These are phyloP conservation scores for Pseudomugil gertrudae DNA, from an alignment of 2,797 vertebrate species.

Conservation along the genomic window DNA sequence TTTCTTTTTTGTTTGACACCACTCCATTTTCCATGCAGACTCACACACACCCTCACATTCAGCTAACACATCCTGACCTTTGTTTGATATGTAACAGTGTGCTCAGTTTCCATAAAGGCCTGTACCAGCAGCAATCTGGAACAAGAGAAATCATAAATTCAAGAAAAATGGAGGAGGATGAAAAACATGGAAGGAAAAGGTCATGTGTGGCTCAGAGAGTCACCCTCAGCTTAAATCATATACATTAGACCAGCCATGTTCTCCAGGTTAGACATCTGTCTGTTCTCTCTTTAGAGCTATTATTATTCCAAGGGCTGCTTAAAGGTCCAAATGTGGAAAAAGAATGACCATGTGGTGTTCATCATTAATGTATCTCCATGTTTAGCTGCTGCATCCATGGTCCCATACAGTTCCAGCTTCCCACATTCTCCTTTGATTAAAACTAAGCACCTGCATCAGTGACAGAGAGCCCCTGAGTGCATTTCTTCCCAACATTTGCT, in stretches of 20 bases:
- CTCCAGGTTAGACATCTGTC: slow-evolving; percentile 44
- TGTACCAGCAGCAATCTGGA: slow-evolving; percentile 52
- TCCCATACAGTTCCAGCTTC: slow-evolving; percentile 18
- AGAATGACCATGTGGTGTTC: slow-evolving; percentile 23
- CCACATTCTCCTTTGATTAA: slow-evolving; percentile 51
- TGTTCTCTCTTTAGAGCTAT: slow-evolving; percentile 31
- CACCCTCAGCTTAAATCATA: slow-evolving; percentile 29
- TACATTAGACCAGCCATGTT: slow-evolving; percentile 39
- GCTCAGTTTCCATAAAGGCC: slow-evolving; percentile 70
- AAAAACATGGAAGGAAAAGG: slow-evolving; percentile 60
- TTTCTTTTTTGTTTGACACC: slow-evolving; percentile 63
- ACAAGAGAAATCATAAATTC: slow-evolving; percentile 57
- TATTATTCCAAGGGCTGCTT: slow-evolving; percentile 55
- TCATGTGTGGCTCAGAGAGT: slow-evolving; percentile 57
- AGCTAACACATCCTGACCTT: slow-evolving; percentile 71
- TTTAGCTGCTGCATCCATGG: background rate
- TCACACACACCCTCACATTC: slow-evolving; percentile 20
- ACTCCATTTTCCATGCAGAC: slow-evolving; percentile 52
- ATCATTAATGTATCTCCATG: slow-evolving; percentile 41
- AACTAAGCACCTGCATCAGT: slow-evolving; percentile 43
- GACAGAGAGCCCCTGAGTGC: slow-evolving; percentile 56
- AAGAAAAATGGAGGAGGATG: slow-evolving; percentile 28
- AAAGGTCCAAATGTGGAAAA: slow-evolving; percentile 40
- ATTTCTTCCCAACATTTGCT: slow-evolving; percentile 35
- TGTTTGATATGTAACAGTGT: slow-evolving; percentile 74